These are phyloP conservation scores for Calephelis virginiensis DNA, from an alignment of 1,140 invertebrate genomes.

Conservation along the genomic window DNA sequence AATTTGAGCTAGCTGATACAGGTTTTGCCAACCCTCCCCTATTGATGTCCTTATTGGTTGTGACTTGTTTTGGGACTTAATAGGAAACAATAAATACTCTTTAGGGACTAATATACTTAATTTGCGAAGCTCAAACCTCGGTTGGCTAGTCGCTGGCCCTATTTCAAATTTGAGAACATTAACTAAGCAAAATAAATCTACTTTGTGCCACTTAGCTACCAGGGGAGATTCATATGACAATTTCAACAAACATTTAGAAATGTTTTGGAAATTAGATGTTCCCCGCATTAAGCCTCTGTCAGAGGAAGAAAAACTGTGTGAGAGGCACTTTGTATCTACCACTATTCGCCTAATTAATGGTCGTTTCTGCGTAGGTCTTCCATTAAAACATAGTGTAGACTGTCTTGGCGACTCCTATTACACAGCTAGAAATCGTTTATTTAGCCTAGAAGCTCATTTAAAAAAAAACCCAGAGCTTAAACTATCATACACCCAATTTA, in stretches of 20 bases:
- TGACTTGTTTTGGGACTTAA: conserved; percentile 26
- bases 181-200: no score
- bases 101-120: conserved; percentile 21
- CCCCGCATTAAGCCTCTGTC: conserved; percentile 14
- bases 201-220: no score
- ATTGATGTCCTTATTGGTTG: conserved; percentile 25
- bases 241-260: neutral
- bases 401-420: conserved; percentile 41
- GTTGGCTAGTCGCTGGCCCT: conserved; percentile 22
- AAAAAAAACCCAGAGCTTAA: conserved; percentile 32
- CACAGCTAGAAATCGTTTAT: conserved; percentile 35
- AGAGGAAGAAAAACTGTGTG: conserved; percentile 27
- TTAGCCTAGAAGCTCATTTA: conserved; percentile 45
- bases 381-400: conserved; percentile 35
- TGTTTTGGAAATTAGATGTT: conserved; percentile 36
- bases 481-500: conserved; percentile 33
- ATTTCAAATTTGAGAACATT: neutral
- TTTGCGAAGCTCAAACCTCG: conserved; percentile 22
- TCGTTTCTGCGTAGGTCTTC: conserved; percentile 45
- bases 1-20: conserved; percentile 17
- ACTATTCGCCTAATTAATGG: conserved; percentile 36
- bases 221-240: neutral
- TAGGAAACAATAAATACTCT: conserved; percentile 18
- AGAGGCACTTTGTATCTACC: conserved; percentile 32
- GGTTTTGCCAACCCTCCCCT: conserved; percentile 2